Conservation (phyloP, 2,113 vertebrate genomes). For the Calidris pugnax region DNA sequence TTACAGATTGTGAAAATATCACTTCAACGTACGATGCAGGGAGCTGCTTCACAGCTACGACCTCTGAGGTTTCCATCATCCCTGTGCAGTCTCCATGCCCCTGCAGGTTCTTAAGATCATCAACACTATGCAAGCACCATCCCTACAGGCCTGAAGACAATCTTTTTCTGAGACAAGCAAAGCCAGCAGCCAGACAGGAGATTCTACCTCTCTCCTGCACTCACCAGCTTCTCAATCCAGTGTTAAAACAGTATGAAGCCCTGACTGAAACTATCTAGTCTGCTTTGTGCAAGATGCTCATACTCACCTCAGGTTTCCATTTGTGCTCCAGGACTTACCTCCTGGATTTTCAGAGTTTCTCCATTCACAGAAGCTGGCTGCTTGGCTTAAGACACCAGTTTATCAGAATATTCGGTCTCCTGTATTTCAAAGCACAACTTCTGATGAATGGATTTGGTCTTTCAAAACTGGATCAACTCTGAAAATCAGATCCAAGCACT, state of each 20-base stretch:
- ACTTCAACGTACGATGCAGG: background rate
- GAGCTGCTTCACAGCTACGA: background rate
- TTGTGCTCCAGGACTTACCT: background rate
- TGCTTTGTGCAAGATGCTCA: background rate
- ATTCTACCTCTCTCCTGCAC: background rate
- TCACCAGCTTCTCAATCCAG: background rate
- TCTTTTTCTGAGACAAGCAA: background rate
- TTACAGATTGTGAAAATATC: background rate
- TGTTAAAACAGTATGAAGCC: background rate
- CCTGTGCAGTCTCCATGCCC: background rate
- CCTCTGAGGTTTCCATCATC: background rate
- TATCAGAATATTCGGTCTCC: background rate
- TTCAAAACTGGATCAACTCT: background rate
- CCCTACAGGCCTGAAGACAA: background rate
- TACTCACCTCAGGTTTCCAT: background rate
- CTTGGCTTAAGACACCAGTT: background rate
- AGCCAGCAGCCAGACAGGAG: background rate
- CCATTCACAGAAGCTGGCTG: background rate
- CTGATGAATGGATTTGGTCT: background rate
- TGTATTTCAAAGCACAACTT: background rate
- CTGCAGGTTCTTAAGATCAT: background rate
- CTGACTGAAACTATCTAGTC: background rate
- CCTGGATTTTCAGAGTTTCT: background rate
- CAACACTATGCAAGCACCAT: background rate
- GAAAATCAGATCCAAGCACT: background rate